Base-by-base conservation (phyloP, 2,113 vertebrate genomes). In the Leucopsar rothschildi region DNA sequence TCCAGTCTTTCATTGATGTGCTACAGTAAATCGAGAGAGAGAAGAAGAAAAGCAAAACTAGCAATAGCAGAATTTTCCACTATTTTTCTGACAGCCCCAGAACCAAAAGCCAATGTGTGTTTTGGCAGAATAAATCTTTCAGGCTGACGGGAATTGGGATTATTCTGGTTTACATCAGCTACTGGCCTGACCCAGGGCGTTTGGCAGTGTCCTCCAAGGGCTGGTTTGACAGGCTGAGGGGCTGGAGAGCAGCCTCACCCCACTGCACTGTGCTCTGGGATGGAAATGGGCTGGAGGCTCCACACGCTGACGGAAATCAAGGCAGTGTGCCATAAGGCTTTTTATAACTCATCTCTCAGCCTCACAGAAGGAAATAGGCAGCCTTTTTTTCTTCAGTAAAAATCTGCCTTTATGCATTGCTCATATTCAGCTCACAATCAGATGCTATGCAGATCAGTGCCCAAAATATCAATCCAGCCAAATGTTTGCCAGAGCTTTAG, bases 401-500 rank as follows among this genome's bases (percentile, higher is more conserved):
- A 96, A 88, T 86, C 82, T 94, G 94, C 80, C 80, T 95, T 90
- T 81, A 72, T 86, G 53, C 57, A 18, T 83, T 95, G 95, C 90
- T 96, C 82, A 88, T 88, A 86, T 90, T 83, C 90, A 82, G 96
- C 88, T 95, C 92, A 65, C 72, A 94, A 94, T 97, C 93, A 90
- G 85, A 94, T 90, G 94, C 92, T 93, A 71, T 71, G 94, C 92
- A 96, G 88, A 95, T 95, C 72, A 84, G 92, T 90, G 92, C 90
- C 88, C 92, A 95, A 96, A 95, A 95, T 94, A 93, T 92, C 93
- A 93, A 92, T 84, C 44, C 83, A 92, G 53, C 86, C 94, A 96
- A 97, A 96, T 81, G 86, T 76, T 94, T 96, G 57, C 93, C 90
- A 94, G 92, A 96, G 90, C 93, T 96, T 94, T 83, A 95, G 92